phyloP scores from a whole-genome alignment of 2,113 vertebrate genomes.

The Trematomus loennbergii region DNA sequence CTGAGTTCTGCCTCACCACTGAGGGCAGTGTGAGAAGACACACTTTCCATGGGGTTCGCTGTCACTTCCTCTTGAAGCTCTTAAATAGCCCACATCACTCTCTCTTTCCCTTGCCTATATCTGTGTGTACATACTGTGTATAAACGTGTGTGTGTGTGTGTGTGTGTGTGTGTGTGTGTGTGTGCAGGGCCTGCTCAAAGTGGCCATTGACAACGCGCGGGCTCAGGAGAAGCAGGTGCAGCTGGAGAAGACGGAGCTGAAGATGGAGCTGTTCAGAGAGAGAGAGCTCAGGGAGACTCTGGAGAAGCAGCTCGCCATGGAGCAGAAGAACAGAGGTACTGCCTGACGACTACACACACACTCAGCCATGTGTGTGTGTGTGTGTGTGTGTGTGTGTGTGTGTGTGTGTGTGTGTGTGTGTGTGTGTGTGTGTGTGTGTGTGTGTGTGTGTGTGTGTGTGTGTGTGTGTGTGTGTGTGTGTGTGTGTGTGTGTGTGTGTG shows the following conservation, averaged over 20 bases:
- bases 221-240: slow-evolving; percentile 99
- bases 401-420: neutral
- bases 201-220: slow-evolving; percentile 98
- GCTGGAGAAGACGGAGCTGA: slow-evolving; percentile 98
- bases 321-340: slow-evolving; percentile 99
- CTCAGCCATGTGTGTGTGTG: neutral
- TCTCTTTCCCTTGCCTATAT: neutral
- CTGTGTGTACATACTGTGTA: neutral
- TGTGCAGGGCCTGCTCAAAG: slow-evolving; percentile 95
- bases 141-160: neutral
- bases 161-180: slow-evolving; percentile 34
- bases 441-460: slow-evolving; percentile 1
- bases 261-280: slow-evolving; percentile 99
- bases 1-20: slow-evolving; percentile 34
- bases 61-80: slow-evolving; percentile 53
- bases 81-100: slow-evolving; percentile 63
- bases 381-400: slow-evolving; percentile 1
- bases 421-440: too few relatives aligned
- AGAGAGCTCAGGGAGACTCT: slow-evolving; percentile 97
- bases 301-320: slow-evolving; percentile 98
- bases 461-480: slow-evolving; percentile 12
- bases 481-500: neutral
- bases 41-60: slow-evolving; percentile 58
- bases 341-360: slow-evolving; percentile 25
- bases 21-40: slow-evolving; percentile 52